Percentiles rank a stretch among this genome's conserved stretches.
These are phyloP conservation scores for Scartelaos histophorus DNA, from an alignment of 2,113 vertebrate species.

Conservation along the genomic window DNA sequence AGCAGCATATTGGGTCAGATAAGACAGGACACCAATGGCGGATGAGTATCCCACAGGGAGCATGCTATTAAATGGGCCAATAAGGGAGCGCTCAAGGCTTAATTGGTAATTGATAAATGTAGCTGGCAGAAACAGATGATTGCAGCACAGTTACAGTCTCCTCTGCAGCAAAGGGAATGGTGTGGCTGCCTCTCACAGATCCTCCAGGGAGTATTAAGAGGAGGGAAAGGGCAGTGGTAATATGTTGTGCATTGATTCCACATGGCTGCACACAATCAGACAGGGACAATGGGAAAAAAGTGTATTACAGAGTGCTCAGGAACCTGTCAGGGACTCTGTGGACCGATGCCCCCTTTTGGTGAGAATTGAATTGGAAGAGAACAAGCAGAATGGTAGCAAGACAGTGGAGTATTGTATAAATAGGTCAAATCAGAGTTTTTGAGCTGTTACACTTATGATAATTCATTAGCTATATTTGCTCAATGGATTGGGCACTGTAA, in stretches of 20 bases:
- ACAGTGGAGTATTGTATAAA: background rate
- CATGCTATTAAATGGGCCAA: constrained; percentile 56
- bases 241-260: constrained; percentile 66
- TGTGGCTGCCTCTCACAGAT: constrained; percentile 32
- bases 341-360: constrained; percentile 39
- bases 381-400: constrained; percentile 1
- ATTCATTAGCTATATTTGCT: no score
- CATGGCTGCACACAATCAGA: constrained; percentile 66
- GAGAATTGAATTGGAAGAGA: background rate
- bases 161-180: constrained; percentile 33
- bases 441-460: no score
- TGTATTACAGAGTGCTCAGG: constrained; percentile 31
- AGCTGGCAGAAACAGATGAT: constrained; percentile 30
- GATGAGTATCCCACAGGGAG: constrained; percentile 31
- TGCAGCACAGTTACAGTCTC: constrained; percentile 48
- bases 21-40: constrained; percentile 15
- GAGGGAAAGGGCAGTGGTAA: constrained; percentile 58
- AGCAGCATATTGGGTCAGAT: constrained; percentile 25
- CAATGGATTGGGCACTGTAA: no score
- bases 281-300: constrained; percentile 40
- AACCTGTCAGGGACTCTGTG: constrained; percentile 15
- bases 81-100: constrained; percentile 57
- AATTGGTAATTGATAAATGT: constrained; percentile 68
- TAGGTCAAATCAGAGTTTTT: background rate
- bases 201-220: constrained; percentile 53